Base-by-base conservation (phyloP, 2,797 vertebrate species). In the Sandelia bainsii region DNA sequence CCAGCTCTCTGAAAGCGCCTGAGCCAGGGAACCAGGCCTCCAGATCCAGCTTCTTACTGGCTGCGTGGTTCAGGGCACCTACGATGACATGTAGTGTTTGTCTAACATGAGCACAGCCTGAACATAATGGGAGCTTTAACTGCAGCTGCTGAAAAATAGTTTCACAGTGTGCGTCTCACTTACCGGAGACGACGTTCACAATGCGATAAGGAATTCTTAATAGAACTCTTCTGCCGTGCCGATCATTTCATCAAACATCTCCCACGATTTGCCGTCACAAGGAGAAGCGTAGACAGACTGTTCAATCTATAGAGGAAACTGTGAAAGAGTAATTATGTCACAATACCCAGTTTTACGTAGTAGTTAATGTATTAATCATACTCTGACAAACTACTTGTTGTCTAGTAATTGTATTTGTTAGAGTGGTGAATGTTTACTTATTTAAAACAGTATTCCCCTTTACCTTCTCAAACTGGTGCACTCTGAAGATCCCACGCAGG, bases 401-500 rank as follows among this genome's bases (percentile, higher is more conserved):
- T 13, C 40, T 10, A 42, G 14, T n/a, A 17, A 19, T 25, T 29
- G 32, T 34, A 34, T 8, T 54, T n/a, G n/a, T n/a, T n/a, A n/a
- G n/a, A n/a, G n/a, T n/a, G n/a, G n/a, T n/a, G n/a, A n/a, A n/a
- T n/a, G n/a, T n/a, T n/a, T n/a, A n/a, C n/a, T n/a, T n/a, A n/a
- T n/a, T n/a, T n/a, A n/a, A n/a, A n/a, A n/a, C n/a, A n/a, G 11
- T 34, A 27, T 22, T 65, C 17, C 11, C n/a, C 6, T n/a, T 51
- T 23, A 98, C 98, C 96, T 99, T 99, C 91, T 99, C 98, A 52
- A 99, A 99, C 90, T 99, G 98, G 87, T 99, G 98, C 50, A 99
- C 98, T 10, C 98, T 96, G 88, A 99, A 99, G 89, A 99, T 99
- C 34, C 98, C 98, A 0, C 97, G 96, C 4, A 98, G 99, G 91